Evolutionary conservation across 2,888 invertebrate genomes (phyloP).

Genomic region (Eledone cirrhosa): DNA sequence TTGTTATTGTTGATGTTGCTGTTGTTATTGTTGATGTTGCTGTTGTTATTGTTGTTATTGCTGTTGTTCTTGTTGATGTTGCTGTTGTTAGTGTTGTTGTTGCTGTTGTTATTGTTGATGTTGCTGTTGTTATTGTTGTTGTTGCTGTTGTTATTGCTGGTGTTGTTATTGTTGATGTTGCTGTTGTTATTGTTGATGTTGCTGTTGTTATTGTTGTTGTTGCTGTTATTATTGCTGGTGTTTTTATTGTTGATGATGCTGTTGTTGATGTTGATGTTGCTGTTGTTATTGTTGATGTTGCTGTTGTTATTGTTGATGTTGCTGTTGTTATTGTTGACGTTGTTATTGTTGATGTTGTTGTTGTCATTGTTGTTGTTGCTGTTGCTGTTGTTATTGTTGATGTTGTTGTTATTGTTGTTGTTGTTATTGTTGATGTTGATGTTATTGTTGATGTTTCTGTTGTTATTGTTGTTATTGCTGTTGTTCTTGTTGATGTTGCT

Average conservation of each 20-base stretch:
- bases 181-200: slow-evolving; percentile 9
- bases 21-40: slow-evolving; percentile 18
- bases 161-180: slow-evolving; percentile 14
- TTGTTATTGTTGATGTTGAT: slow-evolving; percentile 26
- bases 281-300: not conserved
- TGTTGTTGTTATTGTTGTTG: slow-evolving; percentile 28
- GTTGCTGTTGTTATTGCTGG: not conserved
- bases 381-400: slow-evolving; percentile 25
- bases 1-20: not conserved
- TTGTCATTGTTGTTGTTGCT: not conserved
- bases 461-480: too few relatives aligned
- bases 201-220: not conserved
- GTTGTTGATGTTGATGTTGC: too few relatives aligned
- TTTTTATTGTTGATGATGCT: too few relatives aligned
- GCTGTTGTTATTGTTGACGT: too few relatives aligned
- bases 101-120: slow-evolving; percentile 10
- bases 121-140: slow-evolving; percentile 15
- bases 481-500: too few relatives aligned
- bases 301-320: not conserved
- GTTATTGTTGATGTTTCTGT: too few relatives aligned
- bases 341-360: too few relatives aligned
- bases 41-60: too few relatives aligned
- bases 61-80: too few relatives aligned
- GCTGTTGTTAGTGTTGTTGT: too few relatives aligned
- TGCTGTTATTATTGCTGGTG: not conserved